These are phyloP conservation scores for Dallia pectoralis DNA, from an alignment of 2,797 vertebrate genomes.

Conservation along the genomic window DNA sequence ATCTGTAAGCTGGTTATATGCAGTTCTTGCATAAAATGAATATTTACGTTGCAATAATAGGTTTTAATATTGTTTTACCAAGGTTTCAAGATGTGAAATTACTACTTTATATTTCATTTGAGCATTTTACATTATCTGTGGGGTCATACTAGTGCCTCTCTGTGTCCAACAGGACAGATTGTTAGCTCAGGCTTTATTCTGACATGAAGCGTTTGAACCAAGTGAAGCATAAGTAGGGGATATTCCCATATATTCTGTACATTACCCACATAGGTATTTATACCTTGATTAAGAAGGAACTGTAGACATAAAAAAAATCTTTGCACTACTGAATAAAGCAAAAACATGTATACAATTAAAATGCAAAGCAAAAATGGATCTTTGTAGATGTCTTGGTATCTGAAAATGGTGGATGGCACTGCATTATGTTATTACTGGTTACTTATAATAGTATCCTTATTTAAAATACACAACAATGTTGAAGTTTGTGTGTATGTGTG, in stretches of 20 bases:
- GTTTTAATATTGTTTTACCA: slow-evolving; percentile 11
- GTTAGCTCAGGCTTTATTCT: background rate
- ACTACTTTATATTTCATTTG: background rate
- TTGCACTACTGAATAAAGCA: slow-evolving; percentile 42
- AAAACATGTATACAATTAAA: slow-evolving; percentile 65
- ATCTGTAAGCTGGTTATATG: background rate
- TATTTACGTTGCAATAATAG: background rate
- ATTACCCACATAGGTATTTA: no score
- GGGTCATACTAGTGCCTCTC: background rate
- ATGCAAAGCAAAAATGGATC: slow-evolving; percentile 38
- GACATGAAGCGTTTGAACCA: background rate
- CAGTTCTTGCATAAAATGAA: background rate
- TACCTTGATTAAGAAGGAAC: no score
- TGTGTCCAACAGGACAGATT: background rate
- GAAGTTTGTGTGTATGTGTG: no score
- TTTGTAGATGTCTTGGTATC: slow-evolving; percentile 56
- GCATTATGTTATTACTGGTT: background rate
- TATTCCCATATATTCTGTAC: no score
- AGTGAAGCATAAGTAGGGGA: background rate
- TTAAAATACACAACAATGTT: no score
- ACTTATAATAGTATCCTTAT: background rate
- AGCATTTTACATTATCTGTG: background rate
- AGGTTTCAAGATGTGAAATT: background rate
- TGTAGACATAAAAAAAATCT: slow-evolving; percentile 35
- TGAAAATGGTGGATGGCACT: background rate